Conservation (phyloP, 2,888 invertebrate species). For the Euproctis similis region DNA sequence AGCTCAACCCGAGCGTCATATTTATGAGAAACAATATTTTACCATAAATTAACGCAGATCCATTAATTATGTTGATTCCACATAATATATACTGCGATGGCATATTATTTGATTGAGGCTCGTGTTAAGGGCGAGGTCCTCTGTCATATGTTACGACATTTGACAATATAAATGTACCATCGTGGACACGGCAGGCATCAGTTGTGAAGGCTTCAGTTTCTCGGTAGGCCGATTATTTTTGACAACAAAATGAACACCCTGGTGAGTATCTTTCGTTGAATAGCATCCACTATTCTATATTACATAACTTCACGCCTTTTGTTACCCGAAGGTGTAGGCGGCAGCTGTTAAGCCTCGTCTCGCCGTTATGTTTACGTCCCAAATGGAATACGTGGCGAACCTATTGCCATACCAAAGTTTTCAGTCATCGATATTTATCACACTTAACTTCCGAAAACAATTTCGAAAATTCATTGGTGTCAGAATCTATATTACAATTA, state of each 20-base stretch:
- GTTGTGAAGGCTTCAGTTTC: background rate
- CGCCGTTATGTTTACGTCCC: too few relatives aligned
- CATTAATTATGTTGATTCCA: constrained; percentile 1
- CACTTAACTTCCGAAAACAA: too few relatives aligned
- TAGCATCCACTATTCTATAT: too few relatives aligned
- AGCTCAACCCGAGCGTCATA: too few relatives aligned
- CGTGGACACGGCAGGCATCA: background rate
- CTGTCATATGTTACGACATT: background rate
- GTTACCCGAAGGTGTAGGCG: too few relatives aligned
- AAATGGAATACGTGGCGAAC: too few relatives aligned
- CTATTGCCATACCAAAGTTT: too few relatives aligned
- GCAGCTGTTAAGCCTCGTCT: too few relatives aligned
- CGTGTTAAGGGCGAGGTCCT: constrained; percentile 1
- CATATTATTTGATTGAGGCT: background rate
- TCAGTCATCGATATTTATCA: too few relatives aligned
- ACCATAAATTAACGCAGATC: background rate
- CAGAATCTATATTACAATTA: too few relatives aligned
- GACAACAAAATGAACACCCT: constrained; percentile 19
- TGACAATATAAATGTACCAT: background rate
- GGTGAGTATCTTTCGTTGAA: constrained; percentile 10
- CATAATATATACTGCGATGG: background rate
- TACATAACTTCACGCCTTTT: too few relatives aligned
- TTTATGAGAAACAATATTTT: background rate
- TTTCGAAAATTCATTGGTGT: too few relatives aligned
- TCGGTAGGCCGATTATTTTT: background rate